Conservation (phyloP, 2,797 vertebrate species). For the Harpagifer antarcticus region DNA sequence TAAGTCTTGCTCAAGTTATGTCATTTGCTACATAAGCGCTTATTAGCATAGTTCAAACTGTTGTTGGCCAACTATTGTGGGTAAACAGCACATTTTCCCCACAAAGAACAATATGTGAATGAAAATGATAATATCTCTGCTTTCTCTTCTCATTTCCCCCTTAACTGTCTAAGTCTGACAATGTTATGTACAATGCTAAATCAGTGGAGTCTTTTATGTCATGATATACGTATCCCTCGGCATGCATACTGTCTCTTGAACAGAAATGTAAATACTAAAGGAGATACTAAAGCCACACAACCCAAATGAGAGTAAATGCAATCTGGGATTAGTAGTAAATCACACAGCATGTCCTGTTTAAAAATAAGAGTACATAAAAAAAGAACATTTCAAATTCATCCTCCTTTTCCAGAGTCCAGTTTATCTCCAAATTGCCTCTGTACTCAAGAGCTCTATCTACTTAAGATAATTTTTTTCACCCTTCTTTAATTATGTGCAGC, state of each 20-base stretch:
- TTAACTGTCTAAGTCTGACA: too few relatives aligned
- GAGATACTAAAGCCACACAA: not conserved
- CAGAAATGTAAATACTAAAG: not conserved
- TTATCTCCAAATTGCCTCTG: slow-evolving; percentile 36
- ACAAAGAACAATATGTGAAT: too few relatives aligned
- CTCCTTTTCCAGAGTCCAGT: not conserved
- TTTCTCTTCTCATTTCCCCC: too few relatives aligned
- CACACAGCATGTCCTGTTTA: slow-evolving; percentile 16
- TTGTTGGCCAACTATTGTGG: too few relatives aligned
- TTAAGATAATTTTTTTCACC: slow-evolving; percentile 15
- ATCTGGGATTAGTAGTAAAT: not conserved
- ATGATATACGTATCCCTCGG: too few relatives aligned
- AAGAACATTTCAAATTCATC: not conserved
- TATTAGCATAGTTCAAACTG: too few relatives aligned
- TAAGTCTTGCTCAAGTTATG: too few relatives aligned
- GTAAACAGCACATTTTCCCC: too few relatives aligned
- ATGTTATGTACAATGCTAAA: too few relatives aligned
- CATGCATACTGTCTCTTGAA: not conserved
- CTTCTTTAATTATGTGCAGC: slow-evolving; percentile 53
- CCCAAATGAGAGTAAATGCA: not conserved
- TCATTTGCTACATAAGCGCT: too few relatives aligned
- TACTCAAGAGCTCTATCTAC: slow-evolving; percentile 16
- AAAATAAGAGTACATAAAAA: not conserved
- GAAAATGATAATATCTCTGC: too few relatives aligned
- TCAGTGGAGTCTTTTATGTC: too few relatives aligned